Evolutionary conservation across 1,140 invertebrate species (phyloP), one percentile per base, ranked within the genome.

Genomic region (Zaprionus ornatus): DNA sequence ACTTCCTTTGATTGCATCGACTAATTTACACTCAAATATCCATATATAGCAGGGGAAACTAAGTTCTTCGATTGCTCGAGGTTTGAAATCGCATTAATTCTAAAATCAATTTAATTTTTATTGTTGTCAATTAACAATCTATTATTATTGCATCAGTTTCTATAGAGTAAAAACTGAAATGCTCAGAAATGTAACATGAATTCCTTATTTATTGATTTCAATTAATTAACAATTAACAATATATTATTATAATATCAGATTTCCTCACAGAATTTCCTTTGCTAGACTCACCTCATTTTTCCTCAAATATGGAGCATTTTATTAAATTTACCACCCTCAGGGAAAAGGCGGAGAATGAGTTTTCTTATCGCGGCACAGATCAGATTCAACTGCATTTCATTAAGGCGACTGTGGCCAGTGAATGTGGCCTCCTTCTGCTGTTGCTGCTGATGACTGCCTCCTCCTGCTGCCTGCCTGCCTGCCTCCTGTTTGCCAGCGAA

Each of bases 401-500:
- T 45, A 17, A 45, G 40, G 40, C n/a, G 40, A 40, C n/a, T 40
- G 32, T 32, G 32, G 45, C 42, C 62, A 69, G 42, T 77, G 66
- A 82, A 37, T 37, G n/a, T 45, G 6, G n/a, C 40, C 40, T 45
- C n/a, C 40, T 45, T 2, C 40, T 45, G n/a, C 40, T 17, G 4
- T 15, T 40, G 4, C 13, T 4, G 12, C 37, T 87, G 80, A 59
- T 67, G 77, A 56, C 74, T 74, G 73, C 82, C 75, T 70, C 75
- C 77, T 82, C n/a, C 40, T n/a, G 3, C 40, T 42, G n/a, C 6
- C n/a, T 82, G 77, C 60, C 60, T 64, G 78, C 57, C 75, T 75
- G 81, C 82, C 79, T 71, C 83, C 81, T 82, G 83, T 76, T 45
- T 72, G 71, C 35, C 75, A 59, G 29, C 62, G 23, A 61, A 70